Conservation (phyloP, 2,113 vertebrate genomes). For the Pterocles orientalis region DNA sequence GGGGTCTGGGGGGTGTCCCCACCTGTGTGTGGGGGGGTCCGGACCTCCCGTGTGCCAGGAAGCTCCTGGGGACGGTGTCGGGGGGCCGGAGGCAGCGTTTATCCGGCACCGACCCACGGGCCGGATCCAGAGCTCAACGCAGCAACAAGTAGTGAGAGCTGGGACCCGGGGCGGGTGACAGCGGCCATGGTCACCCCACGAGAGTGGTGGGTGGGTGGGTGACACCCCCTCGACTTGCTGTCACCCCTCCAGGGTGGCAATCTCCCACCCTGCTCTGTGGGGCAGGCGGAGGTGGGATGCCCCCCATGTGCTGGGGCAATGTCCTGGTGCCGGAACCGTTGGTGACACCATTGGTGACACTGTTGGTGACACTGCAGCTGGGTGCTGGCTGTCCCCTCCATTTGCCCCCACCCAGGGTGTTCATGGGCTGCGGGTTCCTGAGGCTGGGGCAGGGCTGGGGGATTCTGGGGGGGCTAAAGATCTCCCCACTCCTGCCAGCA, state of each 20-base stretch:
- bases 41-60: background rate
- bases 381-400: background rate
- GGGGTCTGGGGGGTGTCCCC: background rate
- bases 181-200: background rate
- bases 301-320: accelerated
- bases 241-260: accelerated
- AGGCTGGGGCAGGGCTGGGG: background rate
- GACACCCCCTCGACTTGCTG: background rate
- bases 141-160: background rate
- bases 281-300: background rate
- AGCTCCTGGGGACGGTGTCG: accelerated
- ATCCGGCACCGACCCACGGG: background rate
- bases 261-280: background rate
- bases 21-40: accelerated
- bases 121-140: background rate
- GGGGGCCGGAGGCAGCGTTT: background rate
- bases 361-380: accelerated
- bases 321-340: accelerated
- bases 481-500: background rate
- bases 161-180: background rate
- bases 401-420: accelerated
- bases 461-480: accelerated
- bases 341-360: too few relatives aligned
- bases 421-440: too few relatives aligned
- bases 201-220: background rate